Evolutionary conservation across 2,113 vertebrate species (phyloP), one percentile per base, ranked within the genome.

Genomic region (Phylloscopus trochiloides): DNA sequence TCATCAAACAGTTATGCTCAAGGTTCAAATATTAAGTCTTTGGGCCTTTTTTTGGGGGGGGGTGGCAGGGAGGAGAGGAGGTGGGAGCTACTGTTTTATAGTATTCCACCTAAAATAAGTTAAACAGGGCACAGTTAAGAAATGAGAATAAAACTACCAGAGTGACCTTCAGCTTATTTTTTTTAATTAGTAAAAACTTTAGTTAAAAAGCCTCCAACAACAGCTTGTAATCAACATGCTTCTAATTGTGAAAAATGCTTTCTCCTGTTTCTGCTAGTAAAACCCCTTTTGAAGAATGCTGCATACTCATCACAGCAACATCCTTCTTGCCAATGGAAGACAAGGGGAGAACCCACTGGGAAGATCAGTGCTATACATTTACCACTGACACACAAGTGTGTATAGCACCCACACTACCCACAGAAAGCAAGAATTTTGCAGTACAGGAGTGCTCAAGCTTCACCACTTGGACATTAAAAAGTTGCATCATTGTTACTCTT

Each of bases 381-480:
- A 5, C 26, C 32, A 24, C 0, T n/a, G 50, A 42, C n/a, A 75
- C 43, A 26, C 40, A 18, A 50, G 20, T 3, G 3, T 5, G 0
- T 12, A 17, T 3, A 50, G 43, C 47, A 66, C 26, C n/a, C 31
- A 32, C 7, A 7, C 26, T 17, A 73, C 15, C 25, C 32, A 38
- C 2, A 40, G 26, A n/a, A 32, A 57, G 29, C 19, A 10, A 50
- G 7, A 24, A 48, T 26, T 84, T 84, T 28, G 51, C 28, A 66
- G 25, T 13, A 38, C 15, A 38, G 14, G 10, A 38, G 12, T 25
- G 18, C 65, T 78, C 43, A 54, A 52, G 9, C 57, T 85, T 74
- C 34, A 55, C 42, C 19, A 58, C 38, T 29, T 50, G 15, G 13
- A 52, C 25, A 54, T 31, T 14, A 42, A 58, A 38, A 43, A 32